Conservation (phyloP, 2,797 vertebrate species). For the Notamacropus eugenii region DNA sequence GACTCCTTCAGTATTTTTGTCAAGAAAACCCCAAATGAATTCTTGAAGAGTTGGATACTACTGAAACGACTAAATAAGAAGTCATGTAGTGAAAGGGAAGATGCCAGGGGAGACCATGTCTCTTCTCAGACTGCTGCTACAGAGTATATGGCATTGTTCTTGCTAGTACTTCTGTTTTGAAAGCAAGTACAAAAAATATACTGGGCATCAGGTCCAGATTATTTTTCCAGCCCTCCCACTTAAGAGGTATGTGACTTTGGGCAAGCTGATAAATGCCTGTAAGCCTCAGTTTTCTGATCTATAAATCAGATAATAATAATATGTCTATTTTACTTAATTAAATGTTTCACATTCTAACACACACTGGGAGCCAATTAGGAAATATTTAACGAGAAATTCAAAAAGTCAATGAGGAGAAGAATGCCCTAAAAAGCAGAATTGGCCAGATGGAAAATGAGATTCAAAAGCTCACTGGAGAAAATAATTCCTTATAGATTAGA, state of each 20-base stretch:
- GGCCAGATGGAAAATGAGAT: no score
- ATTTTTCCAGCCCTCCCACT: background rate
- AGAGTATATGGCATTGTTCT: background rate
- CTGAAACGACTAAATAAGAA: background rate
- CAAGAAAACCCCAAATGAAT: background rate
- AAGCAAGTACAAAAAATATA: background rate
- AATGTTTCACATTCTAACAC: background rate
- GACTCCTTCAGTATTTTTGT: background rate
- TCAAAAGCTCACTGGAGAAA: no score
- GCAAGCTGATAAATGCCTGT: background rate
- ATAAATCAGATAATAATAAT: background rate
- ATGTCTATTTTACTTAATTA: background rate
- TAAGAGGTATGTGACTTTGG: background rate
- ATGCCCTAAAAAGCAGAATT: no score
- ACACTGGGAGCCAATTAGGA: no score
- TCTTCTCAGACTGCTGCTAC: background rate
- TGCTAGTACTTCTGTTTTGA: background rate
- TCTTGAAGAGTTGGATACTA: background rate
- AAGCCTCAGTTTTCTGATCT: background rate
- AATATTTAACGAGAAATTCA: background rate
- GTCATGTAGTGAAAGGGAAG: background rate
- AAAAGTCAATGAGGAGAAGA: no score
- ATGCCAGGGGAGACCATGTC: background rate
- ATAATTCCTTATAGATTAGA: no score
- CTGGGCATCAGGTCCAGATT: background rate